phyloP scores from a whole-genome alignment of 2,888 invertebrate genomes.

The Pandemis heparana region DNA sequence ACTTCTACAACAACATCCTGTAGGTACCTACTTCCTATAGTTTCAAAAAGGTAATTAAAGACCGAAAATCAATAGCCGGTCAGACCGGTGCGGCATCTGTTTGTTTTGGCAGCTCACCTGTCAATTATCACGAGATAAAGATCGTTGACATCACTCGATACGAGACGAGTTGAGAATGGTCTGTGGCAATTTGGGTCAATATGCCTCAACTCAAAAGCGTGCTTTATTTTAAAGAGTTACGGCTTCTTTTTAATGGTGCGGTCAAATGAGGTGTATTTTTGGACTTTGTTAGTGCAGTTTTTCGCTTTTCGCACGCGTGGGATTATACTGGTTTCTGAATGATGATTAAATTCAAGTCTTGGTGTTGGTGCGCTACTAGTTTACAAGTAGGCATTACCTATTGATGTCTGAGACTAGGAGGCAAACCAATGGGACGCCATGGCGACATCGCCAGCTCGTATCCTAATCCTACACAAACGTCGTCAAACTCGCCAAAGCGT shows the following conservation, averaged over 20 bases:
- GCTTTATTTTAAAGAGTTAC: background rate
- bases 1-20: too few species aligned
- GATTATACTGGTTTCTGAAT: background rate
- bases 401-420: too few species aligned
- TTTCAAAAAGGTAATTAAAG: background rate
- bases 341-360: background rate
- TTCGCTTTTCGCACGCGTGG: conserved; percentile 26
- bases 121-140: conserved; percentile 38
- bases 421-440: too few species aligned
- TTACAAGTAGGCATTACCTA: too few species aligned
- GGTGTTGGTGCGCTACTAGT: background rate
- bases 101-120: conserved; percentile 36
- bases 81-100: conserved; percentile 17
- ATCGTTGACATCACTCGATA: conserved; percentile 35
- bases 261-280: background rate
- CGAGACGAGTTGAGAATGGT: background rate
- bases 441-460: too few species aligned
- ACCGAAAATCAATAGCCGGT: conserved; percentile 13
- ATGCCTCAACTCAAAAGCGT: background rate
- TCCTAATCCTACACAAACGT: too few species aligned
- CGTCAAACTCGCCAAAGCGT: too few species aligned
- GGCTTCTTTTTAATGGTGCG: background rate
- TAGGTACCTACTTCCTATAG: background rate
- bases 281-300: conserved; percentile 8
- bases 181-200: background rate